Base-by-base conservation (phyloP, 2,888 invertebrate species). In the Ceraclea dissimilis region DNA sequence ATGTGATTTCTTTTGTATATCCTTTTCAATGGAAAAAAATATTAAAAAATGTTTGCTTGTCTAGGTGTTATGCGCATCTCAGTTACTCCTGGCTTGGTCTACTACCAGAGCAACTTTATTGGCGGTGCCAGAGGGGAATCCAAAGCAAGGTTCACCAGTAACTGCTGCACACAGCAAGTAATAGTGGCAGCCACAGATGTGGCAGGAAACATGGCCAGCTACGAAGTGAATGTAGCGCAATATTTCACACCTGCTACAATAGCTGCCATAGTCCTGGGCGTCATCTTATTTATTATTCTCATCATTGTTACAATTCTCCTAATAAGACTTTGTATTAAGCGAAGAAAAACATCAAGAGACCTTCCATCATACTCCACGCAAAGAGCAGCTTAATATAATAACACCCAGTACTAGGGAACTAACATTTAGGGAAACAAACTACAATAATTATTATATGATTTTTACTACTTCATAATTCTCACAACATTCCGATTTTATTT, bases 121-220 rank as follows among this genome's bases (percentile, higher is more conserved):
- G 75, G 86, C 0, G 90, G 90, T 1, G 82, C 85, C 0, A 79
- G 79, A 26, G 82, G 84, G 26, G 78, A 82, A 31, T 79, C 89
- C 1, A 73, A 73, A 13, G 85, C 86, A 1, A 79, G 80, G 2
- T 90, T 87, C 67, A 76, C 83, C 17, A 81, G 86, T 0, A 84
- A 83, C 0, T 91, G 90, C 67, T 91, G 90, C 67, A 78, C 83
- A 5, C 82, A 86, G 0, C 76, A 82, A 51, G 77, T 88, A 0
- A 74, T 84, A 34, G 69, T 90, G 2, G 82, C 79, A 1, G 88
- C 87, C 0, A 79, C 80, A 10, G 89, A 90, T 67, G 71, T 85
- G 0, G 74, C 75, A 11, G 86, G 87, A 1, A 90, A 90, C 67
- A 78, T 80, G 4, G 77, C 79, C 58, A 79, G 79, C 54, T 76